Evolutionary conservation across 2,888 invertebrate genomes (phyloP).

Genomic region (Cephonodes hylas): DNA sequence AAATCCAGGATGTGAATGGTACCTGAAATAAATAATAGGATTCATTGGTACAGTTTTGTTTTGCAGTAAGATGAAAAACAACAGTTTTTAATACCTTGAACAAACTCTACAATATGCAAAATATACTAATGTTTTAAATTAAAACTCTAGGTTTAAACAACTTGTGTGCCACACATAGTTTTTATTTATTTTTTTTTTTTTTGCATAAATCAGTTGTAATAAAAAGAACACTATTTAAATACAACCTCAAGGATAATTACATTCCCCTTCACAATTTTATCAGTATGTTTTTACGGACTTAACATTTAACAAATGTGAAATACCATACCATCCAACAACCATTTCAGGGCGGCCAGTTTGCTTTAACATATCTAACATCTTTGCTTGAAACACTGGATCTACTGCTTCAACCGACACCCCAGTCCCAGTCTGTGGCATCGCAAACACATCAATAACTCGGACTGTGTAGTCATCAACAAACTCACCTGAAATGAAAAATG

Average conservation of each 20-base stretch:
- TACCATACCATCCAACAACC: conserved; percentile 93
- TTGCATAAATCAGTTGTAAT: too few species aligned
- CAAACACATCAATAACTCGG: conserved; percentile 99
- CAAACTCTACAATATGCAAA: too few species aligned
- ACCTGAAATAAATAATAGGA: conserved; percentile 76
- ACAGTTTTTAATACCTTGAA: too few species aligned
- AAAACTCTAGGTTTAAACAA: too few species aligned
- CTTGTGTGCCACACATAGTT: too few species aligned
- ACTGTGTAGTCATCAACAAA: conserved; percentile 99
- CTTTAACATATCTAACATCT: conserved; percentile 99
- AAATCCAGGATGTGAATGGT: conserved; percentile 99
- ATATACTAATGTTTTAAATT: too few species aligned
- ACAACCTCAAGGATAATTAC: too few species aligned
- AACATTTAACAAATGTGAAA: not conserved
- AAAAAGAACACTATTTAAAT: too few species aligned
- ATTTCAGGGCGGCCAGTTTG: conserved; percentile 99
- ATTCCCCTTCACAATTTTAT: too few species aligned
- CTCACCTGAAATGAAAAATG: conserved; percentile 85
- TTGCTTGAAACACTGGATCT: conserved; percentile 99
- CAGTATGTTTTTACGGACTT: too few species aligned
- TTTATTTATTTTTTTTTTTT: too few species aligned
- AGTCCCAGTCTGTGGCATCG: conserved; percentile 99
- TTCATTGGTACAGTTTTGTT: not conserved
- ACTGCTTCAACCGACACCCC: conserved; percentile 99
- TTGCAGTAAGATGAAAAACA: not conserved